Base-by-base conservation (phyloP, 2,888 invertebrate genomes). In the Steinernema carpocapsae region DNA sequence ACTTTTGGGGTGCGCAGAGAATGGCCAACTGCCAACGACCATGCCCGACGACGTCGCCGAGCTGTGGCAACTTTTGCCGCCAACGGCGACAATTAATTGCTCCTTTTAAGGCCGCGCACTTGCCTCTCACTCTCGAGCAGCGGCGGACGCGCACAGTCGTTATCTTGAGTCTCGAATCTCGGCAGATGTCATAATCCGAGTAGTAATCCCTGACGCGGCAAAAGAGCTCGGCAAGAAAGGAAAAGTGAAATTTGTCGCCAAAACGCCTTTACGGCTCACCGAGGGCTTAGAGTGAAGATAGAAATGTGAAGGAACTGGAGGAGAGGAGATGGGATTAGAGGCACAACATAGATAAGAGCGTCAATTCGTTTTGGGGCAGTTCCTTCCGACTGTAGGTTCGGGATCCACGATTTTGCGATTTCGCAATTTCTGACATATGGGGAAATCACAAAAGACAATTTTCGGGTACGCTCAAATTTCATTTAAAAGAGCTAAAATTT, bases 51-150 rank as follows among this genome's bases (percentile, higher is more conserved):
- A 48, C 48, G 48, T 17, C 48, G 48, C 17, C 48, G 32, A 26
- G 64, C 29, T 17, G 26, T 64, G 64, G 64, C 64, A 64, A 64
- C 64, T 64, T 64, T 48, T 64, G 64, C 64, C 64, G 37, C 64
- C 64, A 64, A 64, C 64, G 64, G 64, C 32, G 64, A 64, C 64
- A 64, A 64, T 64, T 64, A 64, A 64, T 64, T 64, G 64, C 64
- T 29, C 32, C 64, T 32, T 37, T 32, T 29, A 48, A 17, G 48
- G 14, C 48, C 48, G 48, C 48, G 48, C 37, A 37, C 37, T 37
- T 37, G 37, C 37, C 12, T n/a, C 52, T 19, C 22, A 19, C 22
- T 19, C 52, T 19, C 48, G 48, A n/a, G 52, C 52, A 52, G 22
- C 24, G 3, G 17, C 19, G 37, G 37, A 10, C 64, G 32, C 32